Conservation (phyloP, 2,797 vertebrate genomes). For the Hemitrygon akajei region DNA sequence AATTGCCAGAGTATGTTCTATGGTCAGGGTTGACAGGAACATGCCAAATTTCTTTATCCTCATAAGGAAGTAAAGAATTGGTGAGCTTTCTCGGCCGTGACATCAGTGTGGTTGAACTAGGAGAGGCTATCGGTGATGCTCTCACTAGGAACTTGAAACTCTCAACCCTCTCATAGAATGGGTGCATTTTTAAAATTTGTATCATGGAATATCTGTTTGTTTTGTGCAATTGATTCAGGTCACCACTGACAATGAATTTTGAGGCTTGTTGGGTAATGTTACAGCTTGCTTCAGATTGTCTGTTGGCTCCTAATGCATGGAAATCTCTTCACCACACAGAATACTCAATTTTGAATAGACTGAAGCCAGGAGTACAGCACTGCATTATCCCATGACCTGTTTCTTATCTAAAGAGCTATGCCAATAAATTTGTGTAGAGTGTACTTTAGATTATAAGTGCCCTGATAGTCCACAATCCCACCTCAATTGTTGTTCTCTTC, state of each 20-base stretch:
- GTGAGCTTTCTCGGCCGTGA: too few species aligned
- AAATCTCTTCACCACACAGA: not conserved
- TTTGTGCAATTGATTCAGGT: not conserved
- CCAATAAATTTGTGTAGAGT: not conserved
- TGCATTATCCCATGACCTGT: not conserved
- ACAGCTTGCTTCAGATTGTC: not conserved
- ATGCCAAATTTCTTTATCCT: too few species aligned
- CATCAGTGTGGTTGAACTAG: too few species aligned
- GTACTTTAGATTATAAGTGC: not conserved
- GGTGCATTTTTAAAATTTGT: not conserved
- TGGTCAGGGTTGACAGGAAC: too few species aligned
- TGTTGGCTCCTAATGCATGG: not conserved
- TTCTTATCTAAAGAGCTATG: not conserved
- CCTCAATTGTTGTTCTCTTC: not conserved
- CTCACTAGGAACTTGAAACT: too few species aligned
- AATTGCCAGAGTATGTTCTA: too few species aligned
- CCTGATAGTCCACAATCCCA: not conserved
- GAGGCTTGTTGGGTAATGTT: not conserved
- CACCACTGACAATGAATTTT: not conserved
- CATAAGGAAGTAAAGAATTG: too few species aligned
- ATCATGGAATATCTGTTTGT: not conserved
- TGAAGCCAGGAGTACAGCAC: not conserved
- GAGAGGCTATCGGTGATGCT: too few species aligned
- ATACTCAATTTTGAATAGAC: not conserved
- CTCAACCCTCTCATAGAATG: not conserved